phyloP scores from a whole-genome alignment of 2,113 vertebrate species.

The Xenopus tropicalis region UCB_Xtro_10.0 CM004446.2:71552001-71552500 shows the following conservation, averaged over 20 bases:
- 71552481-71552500: conserved; percentile 11
- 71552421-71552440: too few species aligned
- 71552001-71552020: conserved; percentile 3
- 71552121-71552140: not conserved
- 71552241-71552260: not conserved
- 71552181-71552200: not conserved
- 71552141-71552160: not conserved
- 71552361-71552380: not conserved
- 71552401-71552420: too few species aligned
- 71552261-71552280: not conserved
- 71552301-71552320: not conserved
- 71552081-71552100: not conserved
- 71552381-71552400: not conserved
- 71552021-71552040: not conserved
- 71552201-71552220: not conserved
- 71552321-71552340: not conserved
- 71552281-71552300: not conserved
- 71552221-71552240: not conserved
- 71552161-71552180: not conserved
- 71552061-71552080: conserved; percentile 23
- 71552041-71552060: conserved; percentile 16
- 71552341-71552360: not conserved
- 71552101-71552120: not conserved
- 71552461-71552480: not conserved
- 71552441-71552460: too few species aligned